Evolutionary conservation across 2,113 vertebrate species (phyloP), one percentile per base, ranked within the genome.

Genomic region (Pantherophis guttatus): DNA sequence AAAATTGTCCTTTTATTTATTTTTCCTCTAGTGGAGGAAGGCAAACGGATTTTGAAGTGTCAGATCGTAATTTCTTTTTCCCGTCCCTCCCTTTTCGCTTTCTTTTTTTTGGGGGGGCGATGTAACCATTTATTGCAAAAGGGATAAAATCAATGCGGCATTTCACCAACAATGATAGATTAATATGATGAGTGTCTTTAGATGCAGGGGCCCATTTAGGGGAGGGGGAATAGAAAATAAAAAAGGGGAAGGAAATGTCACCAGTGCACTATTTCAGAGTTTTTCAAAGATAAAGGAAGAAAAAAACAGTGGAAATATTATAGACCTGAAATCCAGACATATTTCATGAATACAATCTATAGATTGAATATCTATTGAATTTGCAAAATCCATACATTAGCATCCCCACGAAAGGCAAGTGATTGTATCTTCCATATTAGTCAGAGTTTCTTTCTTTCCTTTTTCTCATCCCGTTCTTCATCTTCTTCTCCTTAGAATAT

Each of bases 91-190:
- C n/a, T 24, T 90, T n/a, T 94, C 50, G 10, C 39, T 88, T 81
- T 23, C 39, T 44, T 55, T n/a, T 93, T 96, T 95, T 97, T 96
- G 23, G 26, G 26, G 62, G 95, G 23, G 95, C 3, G 6, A 97
- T 97, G 97, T 96, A 97, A 96, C 96, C 95, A 97, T 98, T 98
- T 98, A 97, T 97, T 98, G 94, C 95, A 97, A 96, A 93, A 90
- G 97, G 94, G 97, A 98, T 98, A 98, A 98, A 98, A 98, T 98
- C 98, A 98, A 97, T 98, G 97, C 97, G 97, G 98, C 97, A 98
- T 98, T 98, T 98, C 94, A 96, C 96, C 96, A 97, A 97, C 94
- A 97, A 97, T 97, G 97, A 97, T 97, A 97, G 96, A 97, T 98
- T 97, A 97, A 96, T 97, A 97, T 95, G 96, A 95, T 94, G 94